phyloP scores from a whole-genome alignment of 2,797 vertebrate species.

The Steatocranus sp. region DNA sequence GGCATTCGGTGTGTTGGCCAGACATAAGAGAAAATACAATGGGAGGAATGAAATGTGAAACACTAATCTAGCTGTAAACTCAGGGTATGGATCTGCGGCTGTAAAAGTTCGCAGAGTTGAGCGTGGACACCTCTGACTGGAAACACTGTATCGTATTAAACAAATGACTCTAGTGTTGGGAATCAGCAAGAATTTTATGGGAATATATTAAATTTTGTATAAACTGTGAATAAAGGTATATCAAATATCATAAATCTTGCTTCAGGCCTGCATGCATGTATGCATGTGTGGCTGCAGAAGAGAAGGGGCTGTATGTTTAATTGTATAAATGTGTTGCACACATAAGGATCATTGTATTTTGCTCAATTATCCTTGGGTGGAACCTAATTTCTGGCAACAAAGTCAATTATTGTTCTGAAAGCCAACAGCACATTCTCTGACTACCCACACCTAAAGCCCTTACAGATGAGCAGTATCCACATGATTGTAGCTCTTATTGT shows the following conservation, averaged over 20 bases:
- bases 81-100: not conserved
- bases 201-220: conserved; percentile 31
- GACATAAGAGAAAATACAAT: conserved; percentile 50
- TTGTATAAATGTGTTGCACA: not conserved
- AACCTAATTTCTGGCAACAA: conserved; percentile 41
- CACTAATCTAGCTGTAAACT: conserved; percentile 54
- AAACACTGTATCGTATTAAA: conserved; percentile 31
- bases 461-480: conserved; percentile 9
- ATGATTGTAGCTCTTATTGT: not conserved
- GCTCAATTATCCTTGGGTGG: conserved; percentile 44
- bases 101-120: conserved; percentile 29
- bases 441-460: conserved; percentile 13
- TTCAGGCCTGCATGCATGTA: not conserved
- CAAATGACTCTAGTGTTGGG: not conserved
- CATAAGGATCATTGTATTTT: conserved; percentile 15
- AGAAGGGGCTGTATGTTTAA: not conserved
- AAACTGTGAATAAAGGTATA: conserved; percentile 1
- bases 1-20: conserved; percentile 38
- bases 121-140: conserved; percentile 17
- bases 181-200: conserved; percentile 6
- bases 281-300: not conserved
- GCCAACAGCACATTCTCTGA: conserved; percentile 7
- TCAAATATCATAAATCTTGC: not conserved
- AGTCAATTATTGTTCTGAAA: conserved; percentile 41
- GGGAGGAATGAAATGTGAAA: conserved; percentile 47